Evolutionary conservation across 2,797 vertebrate species (phyloP), one percentile per base, ranked within the genome.

Genomic region (Ciconia nigra): DNA sequence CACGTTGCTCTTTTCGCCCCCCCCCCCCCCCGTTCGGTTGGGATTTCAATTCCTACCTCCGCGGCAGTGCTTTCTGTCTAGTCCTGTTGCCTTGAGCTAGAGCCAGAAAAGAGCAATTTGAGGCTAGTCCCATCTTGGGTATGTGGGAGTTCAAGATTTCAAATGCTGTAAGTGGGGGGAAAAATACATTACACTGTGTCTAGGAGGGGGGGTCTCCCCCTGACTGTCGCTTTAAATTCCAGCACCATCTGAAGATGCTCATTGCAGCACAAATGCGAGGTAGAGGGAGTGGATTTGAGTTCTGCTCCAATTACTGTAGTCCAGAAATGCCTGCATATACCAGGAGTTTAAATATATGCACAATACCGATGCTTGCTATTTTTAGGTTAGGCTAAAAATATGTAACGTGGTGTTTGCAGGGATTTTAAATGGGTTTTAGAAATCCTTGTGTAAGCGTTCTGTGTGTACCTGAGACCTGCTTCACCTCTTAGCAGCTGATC

Each of bases 311-410:
- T 94, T 96, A 28, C 91, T 88, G 91, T 63, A 44, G 29, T 35
- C 83, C 92, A 80, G 90, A 89, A 90, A 89, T 0, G 10, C 84
- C 87, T 83, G 49, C 71, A 4, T 80, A 9, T 39, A 59, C 67
- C 3, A 1, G 76, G 79, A 69, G 72, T 89, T 97, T 78, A 85
- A 96, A 95, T 92, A 86, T 28, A 71, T 31, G 41, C 87, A 52
- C 62, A 11, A 47, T 42, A 52, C 61, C 0, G 0, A 37, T 5
- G 57, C 70, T 12, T 54, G 26, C 87, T 97, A 81, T 93, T 94
- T 96, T 95, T 96, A 92, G 84, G 15, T 18, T 57, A 21, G 70
- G 72, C 96, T 96, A 92, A 93, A 96, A 96, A 94, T 96, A 87
- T 0, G 5, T 59, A 8, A 3, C 3, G 8, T 87, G 79, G 69